Percentiles rank a stretch among this genome's conserved stretches.
Evolutionary conservation across 2,888 invertebrate species (phyloP).

Genomic region (Malacosoma neustria): DNA sequence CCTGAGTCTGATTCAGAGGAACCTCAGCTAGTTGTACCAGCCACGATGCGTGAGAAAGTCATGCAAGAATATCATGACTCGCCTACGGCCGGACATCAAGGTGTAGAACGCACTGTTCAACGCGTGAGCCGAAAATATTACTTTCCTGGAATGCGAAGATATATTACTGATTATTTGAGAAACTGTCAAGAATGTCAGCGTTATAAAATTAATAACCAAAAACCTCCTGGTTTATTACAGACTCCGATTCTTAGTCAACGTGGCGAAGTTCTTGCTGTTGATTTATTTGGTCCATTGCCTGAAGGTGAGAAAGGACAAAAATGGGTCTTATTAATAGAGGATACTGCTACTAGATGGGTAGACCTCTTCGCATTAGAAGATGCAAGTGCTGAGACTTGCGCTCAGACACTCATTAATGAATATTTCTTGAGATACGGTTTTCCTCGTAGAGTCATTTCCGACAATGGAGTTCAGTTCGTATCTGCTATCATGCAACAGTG

Average conservation of each 20-base stretch:
- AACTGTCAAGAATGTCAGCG: constrained; percentile 1
- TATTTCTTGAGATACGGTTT: constrained; percentile 17
- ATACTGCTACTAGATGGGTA: no score
- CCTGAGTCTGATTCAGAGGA: background rate
- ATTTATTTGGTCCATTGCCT: no score
- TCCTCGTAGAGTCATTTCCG: constrained; percentile 15
- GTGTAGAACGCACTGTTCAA: background rate
- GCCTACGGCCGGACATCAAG: background rate
- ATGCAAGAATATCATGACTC: background rate
- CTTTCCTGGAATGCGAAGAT: background rate
- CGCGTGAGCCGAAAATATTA: background rate
- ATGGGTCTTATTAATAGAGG: constrained; percentile 12
- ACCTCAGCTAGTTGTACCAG: background rate
- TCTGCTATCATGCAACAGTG: constrained; percentile 16
- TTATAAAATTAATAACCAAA: constrained; percentile 6
- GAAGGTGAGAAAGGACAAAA: constrained; percentile 11
- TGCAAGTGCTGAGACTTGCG: constrained; percentile 12
- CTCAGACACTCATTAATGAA: constrained; percentile 11
- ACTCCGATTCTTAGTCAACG: constrained; percentile 4
- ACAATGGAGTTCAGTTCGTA: constrained; percentile 20
- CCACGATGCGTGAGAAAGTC: background rate
- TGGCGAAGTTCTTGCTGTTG: constrained; percentile 13
- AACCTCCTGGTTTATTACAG: constrained; percentile 8
- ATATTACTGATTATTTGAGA: background rate
- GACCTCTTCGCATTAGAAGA: constrained; percentile 13